Base-by-base conservation (phyloP, 2,797 vertebrate species). In the Mastacembelus armatus region DNA sequence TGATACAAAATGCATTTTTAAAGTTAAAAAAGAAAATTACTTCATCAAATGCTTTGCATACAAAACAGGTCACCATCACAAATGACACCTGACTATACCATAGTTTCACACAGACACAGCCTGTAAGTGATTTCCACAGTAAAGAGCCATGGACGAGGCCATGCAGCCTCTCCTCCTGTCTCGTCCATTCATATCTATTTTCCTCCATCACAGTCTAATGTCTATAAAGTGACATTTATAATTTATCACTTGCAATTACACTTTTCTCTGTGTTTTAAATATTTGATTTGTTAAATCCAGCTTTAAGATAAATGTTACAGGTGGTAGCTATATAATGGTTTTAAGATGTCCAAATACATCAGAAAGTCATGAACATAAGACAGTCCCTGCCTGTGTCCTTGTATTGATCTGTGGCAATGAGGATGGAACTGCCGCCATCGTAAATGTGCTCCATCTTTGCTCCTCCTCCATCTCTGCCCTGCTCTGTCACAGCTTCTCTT, bases 101-200 rank as follows among this genome's bases (percentile, higher is more conserved):
- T 48, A n/a, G 18, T 36, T 30, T 49, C 14, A 33, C 32, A 35
- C 36, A 43, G 44, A 44, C 14, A 18, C 10, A 74, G 1, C 3
- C n/a, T 29, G 10, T 42, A 18, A 47, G 24, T 35, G 12, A 1
- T 5, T 45, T 77, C 65, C 62, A 68, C 45, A 62, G 33, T 18
- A 44, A 52, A 78, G 57, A 71, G 49, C 78, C 80, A 78, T 32
- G 15, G n/a, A n/a, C n/a, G 19, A 74, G 76, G 66, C 50, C 50
- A 11, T 71, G 24, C 66, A 62, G 78, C 56, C 69, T 65, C 43
- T 12, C 32, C 32, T 33, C 32, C 35, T 16, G 36, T 45, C 45
- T 12, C 47, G 22, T 66, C 22, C 35, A 43, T 21, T 74, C 24
- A 26, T 7, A n/a, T 38, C 16, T 35, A 30, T 24, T 15, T 2